Evolutionary conservation across 2,888 invertebrate species (phyloP).

Genomic region (Amiota minor): DNA sequence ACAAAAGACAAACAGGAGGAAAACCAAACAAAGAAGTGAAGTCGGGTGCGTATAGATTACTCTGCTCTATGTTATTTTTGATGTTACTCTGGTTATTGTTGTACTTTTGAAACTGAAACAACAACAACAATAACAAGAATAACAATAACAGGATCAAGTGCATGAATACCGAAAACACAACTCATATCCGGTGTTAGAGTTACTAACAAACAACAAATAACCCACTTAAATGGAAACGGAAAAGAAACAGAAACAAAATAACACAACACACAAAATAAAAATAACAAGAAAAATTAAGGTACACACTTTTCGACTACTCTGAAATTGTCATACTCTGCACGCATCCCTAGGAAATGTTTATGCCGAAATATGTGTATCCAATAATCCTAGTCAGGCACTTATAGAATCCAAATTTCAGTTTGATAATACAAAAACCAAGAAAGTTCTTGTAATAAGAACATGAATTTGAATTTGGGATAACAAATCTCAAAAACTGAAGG

Average conservation of each 20-base stretch:
- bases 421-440: no score
- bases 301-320: no score
- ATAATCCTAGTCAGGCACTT: no score
- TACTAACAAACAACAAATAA: neutral
- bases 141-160: neutral
- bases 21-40: neutral
- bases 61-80: neutral
- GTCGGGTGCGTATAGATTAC: neutral
- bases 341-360: no score
- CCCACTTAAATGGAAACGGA: constrained; percentile 18
- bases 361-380: no score
- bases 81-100: neutral
- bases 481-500: no score
- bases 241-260: neutral
- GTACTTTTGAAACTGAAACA: constrained; percentile 5
- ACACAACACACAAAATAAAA: neutral
- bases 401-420: no score
- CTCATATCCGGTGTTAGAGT: constrained; percentile 24
- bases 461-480: no score
- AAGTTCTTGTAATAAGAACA: no score
- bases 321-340: no score
- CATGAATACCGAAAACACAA: constrained; percentile 13
- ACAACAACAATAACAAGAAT: neutral
- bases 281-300: no score
- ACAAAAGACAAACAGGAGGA: constrained; percentile 44